Base-by-base conservation (phyloP, 2,888 invertebrate species). In the Camponotus fellah region DNA sequence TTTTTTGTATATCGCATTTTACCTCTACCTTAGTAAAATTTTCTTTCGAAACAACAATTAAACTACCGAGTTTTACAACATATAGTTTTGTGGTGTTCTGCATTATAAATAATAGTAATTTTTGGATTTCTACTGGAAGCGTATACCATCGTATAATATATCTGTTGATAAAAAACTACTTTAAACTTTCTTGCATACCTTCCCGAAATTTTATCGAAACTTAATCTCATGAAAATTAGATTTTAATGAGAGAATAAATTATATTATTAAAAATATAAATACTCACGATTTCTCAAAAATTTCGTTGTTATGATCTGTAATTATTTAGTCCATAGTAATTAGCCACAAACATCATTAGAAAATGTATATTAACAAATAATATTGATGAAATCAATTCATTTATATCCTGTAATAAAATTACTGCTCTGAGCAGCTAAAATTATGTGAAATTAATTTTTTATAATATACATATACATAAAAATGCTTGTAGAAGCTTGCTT, bases 91-190 rank as follows among this genome's bases (percentile, higher is more conserved):
- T 37, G 37, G 37, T 37, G 0, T 37, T 37, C 37, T 37, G 37
- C 62, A 77, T 53, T 17, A 77, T 77, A 34, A 83, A 71, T 21
- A 77, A 34, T 34, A 83, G n/a, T 40, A 72, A 17, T 8, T 77
- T 83, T 58, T 58, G 71, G 0, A 34, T 37, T 9, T 49, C 6
- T 17, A 72, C 3, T 21, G 83, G 65, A 46, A 58, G 14, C 5
- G 8, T 37, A 34, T 83, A 83, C 83, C 83, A 77, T 8, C 8
- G 14, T 4, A 21, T 6, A 34, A 64, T 32, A 10, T 83, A 83
- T 43, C 83, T 77, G 26, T 60, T 10, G 9, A 43, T 43, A 17
- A 43, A 43, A 72, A 9, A n/a, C 60, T 43, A 43, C 60, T 72
- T 43, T 60, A 21, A 43, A 9, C 1, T 43, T 26, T 26, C 26